Base-by-base conservation (phyloP, 2,113 vertebrate species). In the Arothron firmamentum region DNA sequence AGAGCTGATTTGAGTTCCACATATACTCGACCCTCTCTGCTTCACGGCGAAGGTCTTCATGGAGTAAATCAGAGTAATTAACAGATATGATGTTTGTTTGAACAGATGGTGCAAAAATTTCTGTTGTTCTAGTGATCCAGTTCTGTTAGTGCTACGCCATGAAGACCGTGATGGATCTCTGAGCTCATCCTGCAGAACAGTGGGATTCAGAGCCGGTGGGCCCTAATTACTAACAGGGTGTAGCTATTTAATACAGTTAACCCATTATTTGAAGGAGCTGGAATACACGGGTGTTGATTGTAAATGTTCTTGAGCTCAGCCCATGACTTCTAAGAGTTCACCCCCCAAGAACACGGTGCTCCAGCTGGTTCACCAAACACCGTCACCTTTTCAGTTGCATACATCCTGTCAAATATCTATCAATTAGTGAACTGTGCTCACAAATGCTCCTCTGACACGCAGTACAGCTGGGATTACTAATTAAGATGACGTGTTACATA, bases 401-500 rank as follows among this genome's bases (percentile, higher is more conserved):
- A 52, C 75, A 78, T 76, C 83, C 67, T 68, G 72, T 82, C 75
- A 79, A 67, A 73, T 65, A 72, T 67, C 74, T 77, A 81, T 82
- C 88, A 88, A 87, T 91, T 86, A 88, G 72, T 72, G 68, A 77
- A 83, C 78, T 83, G 85, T 88, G 82, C 85, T 87, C 77, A 85
- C 77, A 85, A 87, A 83, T 60, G 80, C 82, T 88, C 78, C 79
- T 88, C 83, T 75, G 78, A 82, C 82, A 77, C 70, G 3, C 64
- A 15, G 25, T 79, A 72, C 89, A 87, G 88, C 86, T 84, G 86
- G 85, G 89, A 82, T 70, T 49, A 62, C 79, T 90, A 88, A 90
- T 90, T 89, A 88, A 77, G 82, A 88, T 87, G 85, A 90, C 79
- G 78, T 74, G 87, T 88, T 78, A 85, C 80, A 86, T 89, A 90